Evolutionary conservation across 2,888 invertebrate genomes (phyloP).

Genomic region (Hydropsyche betteni): DNA sequence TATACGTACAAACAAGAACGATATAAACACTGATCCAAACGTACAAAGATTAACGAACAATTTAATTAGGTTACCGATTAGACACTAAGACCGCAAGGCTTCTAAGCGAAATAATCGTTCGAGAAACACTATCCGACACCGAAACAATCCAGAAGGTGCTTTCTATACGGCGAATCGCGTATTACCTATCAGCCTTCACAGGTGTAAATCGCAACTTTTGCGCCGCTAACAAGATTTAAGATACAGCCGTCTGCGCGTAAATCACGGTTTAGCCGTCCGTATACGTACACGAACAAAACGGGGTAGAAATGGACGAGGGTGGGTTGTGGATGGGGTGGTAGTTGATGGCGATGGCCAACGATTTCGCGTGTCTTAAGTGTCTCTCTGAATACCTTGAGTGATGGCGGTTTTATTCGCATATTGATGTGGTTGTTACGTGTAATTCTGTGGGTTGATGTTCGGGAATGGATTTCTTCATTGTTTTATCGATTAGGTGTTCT

Average conservation of each 20-base stretch:
- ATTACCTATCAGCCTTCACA: slow-evolving; percentile 23
- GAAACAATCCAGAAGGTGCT: not conserved
- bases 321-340: no score
- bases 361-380: slow-evolving; percentile 20
- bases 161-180: not conserved
- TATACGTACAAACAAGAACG: no score
- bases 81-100: not conserved
- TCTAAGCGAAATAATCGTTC: not conserved
- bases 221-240: slow-evolving; percentile 31
- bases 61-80: no score
- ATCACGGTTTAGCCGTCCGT: slow-evolving; percentile 21
- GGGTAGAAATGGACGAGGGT: no score
- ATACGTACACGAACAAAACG: not conserved
- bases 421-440: not conserved
- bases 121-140: slow-evolving; percentile 15
- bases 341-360: slow-evolving; percentile 16
- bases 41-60: no score
- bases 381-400: slow-evolving; percentile 16
- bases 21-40: no score
- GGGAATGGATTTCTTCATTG: no score
- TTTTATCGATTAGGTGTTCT: no score
- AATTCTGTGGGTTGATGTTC: not conserved
- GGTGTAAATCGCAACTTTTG: slow-evolving; percentile 27
- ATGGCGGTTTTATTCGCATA: slow-evolving; percentile 3
- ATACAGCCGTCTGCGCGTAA: slow-evolving; percentile 26